phyloP scores from a whole-genome alignment of 2,113 vertebrate genomes.

The Penelope pileata region DNA sequence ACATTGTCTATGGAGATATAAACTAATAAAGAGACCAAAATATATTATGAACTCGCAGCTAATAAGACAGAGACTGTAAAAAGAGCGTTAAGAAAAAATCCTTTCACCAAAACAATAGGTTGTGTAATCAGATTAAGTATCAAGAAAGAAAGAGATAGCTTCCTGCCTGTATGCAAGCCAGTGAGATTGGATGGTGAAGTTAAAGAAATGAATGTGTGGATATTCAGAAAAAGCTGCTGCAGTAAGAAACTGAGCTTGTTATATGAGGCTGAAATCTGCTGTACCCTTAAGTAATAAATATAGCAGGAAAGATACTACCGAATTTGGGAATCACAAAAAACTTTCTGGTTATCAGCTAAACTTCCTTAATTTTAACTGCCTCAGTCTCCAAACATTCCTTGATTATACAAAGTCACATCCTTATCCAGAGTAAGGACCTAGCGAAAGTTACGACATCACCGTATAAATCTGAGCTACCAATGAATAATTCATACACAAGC shows the following conservation, averaged over 20 bases:
- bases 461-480: neutral
- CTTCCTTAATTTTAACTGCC: neutral
- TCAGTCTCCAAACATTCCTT: neutral
- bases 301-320: neutral
- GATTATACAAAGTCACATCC: neutral
- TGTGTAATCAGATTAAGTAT: neutral
- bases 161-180: neutral
- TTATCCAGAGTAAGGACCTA: neutral
- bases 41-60: neutral
- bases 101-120: constrained; percentile 29
- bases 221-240: neutral
- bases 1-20: neutral
- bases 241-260: constrained; percentile 5
- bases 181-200: neutral
- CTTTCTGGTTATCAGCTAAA: neutral
- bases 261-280: neutral
- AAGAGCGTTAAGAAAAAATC: constrained; percentile 39
- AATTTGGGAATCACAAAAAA: constrained; percentile 2
- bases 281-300: neutral
- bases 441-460: neutral
- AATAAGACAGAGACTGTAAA: constrained; percentile 19
- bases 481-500: neutral
- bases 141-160: constrained; percentile 50
- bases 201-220: constrained; percentile 11
- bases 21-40: constrained; percentile 28